phyloP scores from a whole-genome alignment of 2,113 vertebrate genomes.

The Ophiodon elongatus region DNA sequence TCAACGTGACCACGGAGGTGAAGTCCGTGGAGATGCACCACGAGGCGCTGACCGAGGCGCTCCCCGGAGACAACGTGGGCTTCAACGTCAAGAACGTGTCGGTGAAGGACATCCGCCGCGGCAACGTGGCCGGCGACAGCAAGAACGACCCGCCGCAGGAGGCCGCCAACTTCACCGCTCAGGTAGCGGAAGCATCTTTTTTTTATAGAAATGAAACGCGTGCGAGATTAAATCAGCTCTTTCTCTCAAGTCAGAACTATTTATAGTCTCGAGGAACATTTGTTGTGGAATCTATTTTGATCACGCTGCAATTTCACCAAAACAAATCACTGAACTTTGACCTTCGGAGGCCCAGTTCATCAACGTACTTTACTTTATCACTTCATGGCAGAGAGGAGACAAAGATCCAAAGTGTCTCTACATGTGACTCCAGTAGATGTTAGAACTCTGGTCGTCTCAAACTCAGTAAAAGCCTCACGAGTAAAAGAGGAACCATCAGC shows the following conservation, averaged over 20 bases:
- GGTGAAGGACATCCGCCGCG: conserved; percentile 95
- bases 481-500: no score
- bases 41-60: conserved; percentile 90
- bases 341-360: no score
- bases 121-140: conserved; percentile 97
- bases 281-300: neutral
- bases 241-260: neutral
- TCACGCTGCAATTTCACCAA: no score
- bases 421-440: no score
- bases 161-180: conserved; percentile 95
- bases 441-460: no score
- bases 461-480: no score
- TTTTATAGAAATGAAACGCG: neutral
- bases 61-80: conserved; percentile 94
- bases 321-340: no score
- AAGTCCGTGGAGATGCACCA: conserved; percentile 98
- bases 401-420: no score
- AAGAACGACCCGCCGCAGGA: conserved; percentile 97
- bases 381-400: no score
- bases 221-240: neutral
- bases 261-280: neutral
- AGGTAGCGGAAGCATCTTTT: no score
- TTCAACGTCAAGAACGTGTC: conserved; percentile 97
- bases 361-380: no score
- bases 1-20: conserved; percentile 96